phyloP scores from a whole-genome alignment of 92 coral and sea anemone species.

The Pocillopora meandrina region DNA sequence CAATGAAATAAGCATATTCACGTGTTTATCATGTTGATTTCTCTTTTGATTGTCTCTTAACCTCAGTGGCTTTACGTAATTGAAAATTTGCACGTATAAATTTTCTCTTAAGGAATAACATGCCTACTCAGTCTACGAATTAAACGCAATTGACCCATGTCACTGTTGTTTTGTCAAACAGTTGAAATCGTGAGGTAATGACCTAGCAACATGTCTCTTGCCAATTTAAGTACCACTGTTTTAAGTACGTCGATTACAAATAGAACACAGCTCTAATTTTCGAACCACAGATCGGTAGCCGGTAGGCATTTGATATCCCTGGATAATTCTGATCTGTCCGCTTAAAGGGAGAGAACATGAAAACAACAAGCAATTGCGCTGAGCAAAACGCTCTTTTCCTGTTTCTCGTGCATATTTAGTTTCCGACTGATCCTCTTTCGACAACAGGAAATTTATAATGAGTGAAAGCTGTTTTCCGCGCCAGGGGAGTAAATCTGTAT shows the following conservation, averaged over 20 bases:
- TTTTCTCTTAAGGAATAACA: neutral
- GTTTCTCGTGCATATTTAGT: slow-evolving; percentile 12
- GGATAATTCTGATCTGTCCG: neutral
- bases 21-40: slow-evolving; percentile 6
- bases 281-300: neutral
- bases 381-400: neutral
- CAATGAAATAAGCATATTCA: slow-evolving; percentile 1
- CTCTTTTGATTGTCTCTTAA: neutral
- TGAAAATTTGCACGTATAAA: slow-evolving; percentile 5
- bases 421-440: slow-evolving; percentile 25
- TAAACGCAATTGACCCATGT: slow-evolving; percentile 17
- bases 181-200: neutral
- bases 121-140: neutral
- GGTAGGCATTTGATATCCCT: neutral
- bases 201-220: neutral
- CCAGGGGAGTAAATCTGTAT: slow-evolving; percentile 17
- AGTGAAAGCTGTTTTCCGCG: slow-evolving; percentile 23
- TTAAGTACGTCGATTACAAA: neutral
- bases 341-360: neutral
- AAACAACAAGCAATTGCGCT: slow-evolving; percentile 5
- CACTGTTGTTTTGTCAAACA: slow-evolving; percentile 4
- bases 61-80: slow-evolving; percentile 1
- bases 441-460: slow-evolving; percentile 11
- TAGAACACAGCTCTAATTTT: neutral
- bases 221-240: neutral